These are phyloP conservation scores for Cerastoderma edule DNA, from an alignment of 2,888 invertebrate genomes.

Conservation along the genomic window DNA sequence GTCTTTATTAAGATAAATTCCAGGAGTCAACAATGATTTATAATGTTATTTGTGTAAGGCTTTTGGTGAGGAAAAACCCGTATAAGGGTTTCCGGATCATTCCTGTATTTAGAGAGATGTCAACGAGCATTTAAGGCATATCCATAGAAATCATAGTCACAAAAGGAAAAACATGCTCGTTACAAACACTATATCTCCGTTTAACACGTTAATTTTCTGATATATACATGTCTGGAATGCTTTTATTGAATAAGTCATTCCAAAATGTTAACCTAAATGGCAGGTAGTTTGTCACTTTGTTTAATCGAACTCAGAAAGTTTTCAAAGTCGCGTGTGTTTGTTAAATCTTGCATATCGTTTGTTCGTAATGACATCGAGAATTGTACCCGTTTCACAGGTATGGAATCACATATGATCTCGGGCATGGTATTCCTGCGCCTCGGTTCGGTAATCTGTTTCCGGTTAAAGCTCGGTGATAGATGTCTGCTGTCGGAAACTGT, in stretches of 20 bases:
- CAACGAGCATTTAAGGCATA: too few relatives aligned
- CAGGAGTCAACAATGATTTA: too few relatives aligned
- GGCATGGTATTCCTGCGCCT: slow-evolving; percentile 18
- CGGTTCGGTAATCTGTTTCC: not conserved
- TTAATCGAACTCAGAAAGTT: not conserved
- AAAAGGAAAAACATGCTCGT: slow-evolving; percentile 6
- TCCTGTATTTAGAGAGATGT: too few relatives aligned
- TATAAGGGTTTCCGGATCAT: too few relatives aligned
- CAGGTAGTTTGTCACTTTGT: not conserved
- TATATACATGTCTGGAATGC: too few relatives aligned
- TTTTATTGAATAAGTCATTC: not conserved
- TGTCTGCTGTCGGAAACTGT: not conserved
- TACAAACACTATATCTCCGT: slow-evolving; percentile 1
- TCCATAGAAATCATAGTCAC: too few relatives aligned
- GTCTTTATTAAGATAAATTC: too few relatives aligned
- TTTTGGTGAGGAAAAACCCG: too few relatives aligned
- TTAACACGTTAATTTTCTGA: not conserved
- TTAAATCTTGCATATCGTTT: not conserved
- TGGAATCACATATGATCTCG: not conserved
- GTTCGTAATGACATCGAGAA: not conserved
- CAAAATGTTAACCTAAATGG: too few relatives aligned
- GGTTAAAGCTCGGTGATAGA: not conserved
- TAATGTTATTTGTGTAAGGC: too few relatives aligned
- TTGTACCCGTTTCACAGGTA: not conserved
- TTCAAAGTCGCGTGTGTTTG: not conserved